Evolutionary conservation across 1,140 invertebrate species (phyloP).

Genomic region (Drosophila lini): DNA sequence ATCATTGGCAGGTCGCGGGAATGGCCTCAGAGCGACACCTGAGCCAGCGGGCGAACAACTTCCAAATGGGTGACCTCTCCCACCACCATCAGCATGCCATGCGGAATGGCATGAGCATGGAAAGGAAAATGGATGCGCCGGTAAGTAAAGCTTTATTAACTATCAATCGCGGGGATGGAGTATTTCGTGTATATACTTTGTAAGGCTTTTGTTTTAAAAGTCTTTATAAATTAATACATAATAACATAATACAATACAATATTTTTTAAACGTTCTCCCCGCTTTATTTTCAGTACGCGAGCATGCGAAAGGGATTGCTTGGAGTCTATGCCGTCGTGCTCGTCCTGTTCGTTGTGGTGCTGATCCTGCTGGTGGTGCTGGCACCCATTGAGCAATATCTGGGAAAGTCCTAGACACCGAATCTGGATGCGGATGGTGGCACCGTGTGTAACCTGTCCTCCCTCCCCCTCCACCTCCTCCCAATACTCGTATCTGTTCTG

Average conservation of each 20-base stretch:
- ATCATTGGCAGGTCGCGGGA: constrained; percentile 87
- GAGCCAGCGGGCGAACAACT: constrained; percentile 90
- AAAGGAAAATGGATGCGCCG: constrained; percentile 90
- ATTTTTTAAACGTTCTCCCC: too few relatives aligned
- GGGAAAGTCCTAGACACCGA: constrained; percentile 36
- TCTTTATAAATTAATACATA: neutral
- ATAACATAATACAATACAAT: too few relatives aligned
- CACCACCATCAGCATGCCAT: constrained; percentile 85
- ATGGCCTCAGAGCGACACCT: constrained; percentile 90
- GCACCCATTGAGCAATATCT: constrained; percentile 88
- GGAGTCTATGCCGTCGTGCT: constrained; percentile 90
- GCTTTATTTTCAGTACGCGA: constrained; percentile 87
- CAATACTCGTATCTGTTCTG: constrained; percentile 36
- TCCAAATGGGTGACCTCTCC: constrained; percentile 92
- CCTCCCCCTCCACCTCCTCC: constrained; percentile 1
- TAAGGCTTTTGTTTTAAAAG: neutral
- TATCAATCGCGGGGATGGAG: neutral
- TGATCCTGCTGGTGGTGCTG: constrained; percentile 90
- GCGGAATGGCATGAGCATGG: constrained; percentile 87
- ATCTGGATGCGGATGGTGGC: constrained; percentile 10
- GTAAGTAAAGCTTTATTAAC: constrained; percentile 85
- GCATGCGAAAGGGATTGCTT: constrained; percentile 90
- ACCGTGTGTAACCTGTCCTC: constrained; percentile 9
- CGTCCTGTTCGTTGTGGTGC: constrained; percentile 86
- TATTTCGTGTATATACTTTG: neutral